Evolutionary conservation across 1,140 invertebrate genomes (phyloP).

Genomic region (Lepidurus couesii): DNA sequence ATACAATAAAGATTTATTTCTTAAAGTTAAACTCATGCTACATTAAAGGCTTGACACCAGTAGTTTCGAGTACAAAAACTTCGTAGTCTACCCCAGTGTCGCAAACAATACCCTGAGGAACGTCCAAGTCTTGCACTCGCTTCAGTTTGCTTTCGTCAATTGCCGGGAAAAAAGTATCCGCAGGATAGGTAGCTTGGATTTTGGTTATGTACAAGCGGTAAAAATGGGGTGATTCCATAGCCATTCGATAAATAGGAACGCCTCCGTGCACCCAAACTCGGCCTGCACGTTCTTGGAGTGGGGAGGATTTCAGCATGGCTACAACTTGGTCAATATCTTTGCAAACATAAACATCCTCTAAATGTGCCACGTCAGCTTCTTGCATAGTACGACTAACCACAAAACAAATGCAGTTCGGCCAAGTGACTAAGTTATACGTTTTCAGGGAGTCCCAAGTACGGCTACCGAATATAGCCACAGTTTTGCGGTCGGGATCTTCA

Average conservation of each 20-base stretch:
- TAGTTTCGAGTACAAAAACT: constrained; percentile 34
- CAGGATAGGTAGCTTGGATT: constrained; percentile 20
- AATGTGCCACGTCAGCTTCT: constrained; percentile 24
- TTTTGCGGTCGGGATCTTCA: constrained; percentile 21
- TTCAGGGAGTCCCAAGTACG: constrained; percentile 33
- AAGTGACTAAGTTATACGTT: constrained; percentile 24
- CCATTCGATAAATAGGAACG: constrained; percentile 27
- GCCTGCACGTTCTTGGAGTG: constrained; percentile 29
- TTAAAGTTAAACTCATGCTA: not conserved
- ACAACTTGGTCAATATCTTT: constrained; percentile 29
- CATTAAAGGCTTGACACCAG: constrained; percentile 24
- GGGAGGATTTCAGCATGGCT: not conserved
- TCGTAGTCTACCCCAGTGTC: constrained; percentile 29
- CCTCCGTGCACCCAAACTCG: constrained; percentile 35
- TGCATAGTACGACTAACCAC: constrained; percentile 30
- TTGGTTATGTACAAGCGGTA: constrained; percentile 34
- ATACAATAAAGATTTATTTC: too few relatives aligned
- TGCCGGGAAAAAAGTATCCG: constrained; percentile 34
- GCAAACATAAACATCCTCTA: constrained; percentile 31
- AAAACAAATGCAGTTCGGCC: constrained; percentile 33
- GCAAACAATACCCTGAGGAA: constrained; percentile 29
- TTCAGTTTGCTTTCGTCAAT: constrained; percentile 32
- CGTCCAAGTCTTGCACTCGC: constrained; percentile 31
- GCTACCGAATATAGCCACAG: constrained; percentile 32
- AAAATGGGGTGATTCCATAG: constrained; percentile 33